These are phyloP conservation scores for Oreonectes daqikongensis DNA, from an alignment of 2,797 vertebrate species.

Conservation along the genomic window DNA sequence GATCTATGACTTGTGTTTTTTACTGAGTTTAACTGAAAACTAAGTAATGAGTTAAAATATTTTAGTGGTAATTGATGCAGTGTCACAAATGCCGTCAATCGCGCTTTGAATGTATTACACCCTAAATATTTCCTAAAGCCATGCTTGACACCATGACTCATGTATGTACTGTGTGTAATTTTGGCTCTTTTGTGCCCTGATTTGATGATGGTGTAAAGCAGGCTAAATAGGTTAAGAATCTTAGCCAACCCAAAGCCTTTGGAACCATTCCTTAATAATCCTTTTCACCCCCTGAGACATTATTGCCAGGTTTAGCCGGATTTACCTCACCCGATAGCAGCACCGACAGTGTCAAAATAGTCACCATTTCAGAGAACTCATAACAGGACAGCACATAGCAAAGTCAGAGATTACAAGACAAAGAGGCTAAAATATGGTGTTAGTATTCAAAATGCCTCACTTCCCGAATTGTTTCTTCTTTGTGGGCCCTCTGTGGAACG, in stretches of 20 bases:
- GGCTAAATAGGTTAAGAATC: constrained; percentile 87
- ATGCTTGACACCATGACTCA: background rate
- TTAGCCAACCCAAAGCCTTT: constrained; percentile 81
- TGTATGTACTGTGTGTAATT: constrained; percentile 16
- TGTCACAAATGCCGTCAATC: background rate
- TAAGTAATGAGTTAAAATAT: background rate
- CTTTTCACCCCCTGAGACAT: constrained; percentile 81
- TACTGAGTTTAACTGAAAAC: no score
- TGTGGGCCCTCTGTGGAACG: constrained; percentile 23
- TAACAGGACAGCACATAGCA: constrained; percentile 3
- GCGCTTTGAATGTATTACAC: background rate
- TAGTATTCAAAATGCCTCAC: constrained; percentile 9
- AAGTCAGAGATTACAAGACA: constrained; percentile 11
- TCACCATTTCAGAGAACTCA: constrained; percentile 54
- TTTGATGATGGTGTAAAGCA: constrained; percentile 81
- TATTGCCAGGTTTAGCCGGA: constrained; percentile 75
- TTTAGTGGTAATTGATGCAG: background rate
- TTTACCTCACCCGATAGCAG: constrained; percentile 69
- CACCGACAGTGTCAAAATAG: constrained; percentile 65
- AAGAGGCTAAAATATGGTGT: constrained; percentile 25
- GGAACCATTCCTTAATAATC: constrained; percentile 76
- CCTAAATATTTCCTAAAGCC: background rate
- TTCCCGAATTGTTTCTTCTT: constrained; percentile 14
- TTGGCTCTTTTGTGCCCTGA: constrained; percentile 66
- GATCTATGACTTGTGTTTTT: background rate